Evolutionary conservation across 2,888 invertebrate species (phyloP).

Genomic region (Eristalinus aeneus): DNA sequence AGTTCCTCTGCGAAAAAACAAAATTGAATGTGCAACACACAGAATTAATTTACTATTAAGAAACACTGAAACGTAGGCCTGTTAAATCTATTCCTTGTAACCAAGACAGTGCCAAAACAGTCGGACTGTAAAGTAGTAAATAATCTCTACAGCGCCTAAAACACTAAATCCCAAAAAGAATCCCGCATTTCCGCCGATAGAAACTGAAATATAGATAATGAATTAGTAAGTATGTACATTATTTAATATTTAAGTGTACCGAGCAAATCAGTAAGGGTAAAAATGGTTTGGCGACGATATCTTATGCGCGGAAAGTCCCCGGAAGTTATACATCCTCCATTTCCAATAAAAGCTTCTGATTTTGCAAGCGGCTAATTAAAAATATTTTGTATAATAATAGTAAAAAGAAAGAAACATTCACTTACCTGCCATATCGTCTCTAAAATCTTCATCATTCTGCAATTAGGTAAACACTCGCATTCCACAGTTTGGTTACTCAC

Average conservation of each 20-base stretch:
- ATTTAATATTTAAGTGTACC: conserved; percentile 73
- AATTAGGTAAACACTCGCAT: conserved; percentile 78
- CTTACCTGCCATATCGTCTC: conserved; percentile 29
- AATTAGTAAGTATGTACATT: background rate
- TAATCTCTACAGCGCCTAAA: conserved; percentile 87
- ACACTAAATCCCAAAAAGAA: conserved; percentile 90
- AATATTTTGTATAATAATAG: too few relatives aligned
- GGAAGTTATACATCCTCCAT: conserved; percentile 71
- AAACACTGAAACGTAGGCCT: background rate
- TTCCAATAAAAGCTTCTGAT: conserved; percentile 12
- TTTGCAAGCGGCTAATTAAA: conserved; percentile 5
- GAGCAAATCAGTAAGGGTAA: conserved; percentile 79
- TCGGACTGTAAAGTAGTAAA: conserved; percentile 86
- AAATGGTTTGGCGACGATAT: conserved; percentile 77
- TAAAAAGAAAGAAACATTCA: background rate
- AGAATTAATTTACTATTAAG: too few relatives aligned
- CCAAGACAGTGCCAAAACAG: conserved; percentile 83
- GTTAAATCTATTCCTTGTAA: conserved; percentile 71
- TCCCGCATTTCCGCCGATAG: conserved; percentile 90
- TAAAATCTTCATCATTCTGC: conserved; percentile 75
- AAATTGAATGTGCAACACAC: too few relatives aligned
- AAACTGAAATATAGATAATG: conserved; percentile 82
- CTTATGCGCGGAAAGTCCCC: conserved; percentile 75
- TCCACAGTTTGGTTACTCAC: conserved; percentile 16
- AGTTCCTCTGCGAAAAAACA: too few relatives aligned